Evolutionary conservation across 30 jellyfish, hydroid and myxozoan genomes (phyloP), one percentile per base, ranked within the genome.

Genomic region (Catostylus mosaicus): DNA sequence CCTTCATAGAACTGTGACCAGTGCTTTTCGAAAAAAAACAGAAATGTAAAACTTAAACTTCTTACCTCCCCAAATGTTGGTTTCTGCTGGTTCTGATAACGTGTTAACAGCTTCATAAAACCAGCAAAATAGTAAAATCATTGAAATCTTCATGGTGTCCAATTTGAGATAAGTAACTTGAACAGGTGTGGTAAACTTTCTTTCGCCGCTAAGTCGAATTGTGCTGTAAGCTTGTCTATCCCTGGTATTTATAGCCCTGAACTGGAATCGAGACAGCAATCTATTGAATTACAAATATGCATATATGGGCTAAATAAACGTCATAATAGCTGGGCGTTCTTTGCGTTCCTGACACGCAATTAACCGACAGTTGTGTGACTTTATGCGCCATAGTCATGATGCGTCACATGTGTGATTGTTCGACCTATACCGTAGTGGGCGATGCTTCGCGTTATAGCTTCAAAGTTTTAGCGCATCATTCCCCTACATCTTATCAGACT

Each of bases 301-400:
- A n/a, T 59, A 59, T 59, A 59, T 59, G 71, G 71, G 26, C 71
- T 19, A 52, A n/a, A n/a, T n/a, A n/a, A 16, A 59, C 71, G 71
- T 59, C 71, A 59, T 4, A 59, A 59, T 22, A 7, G 67, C 29
- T 10, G 67, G 67, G 67, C 67, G 30, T 2, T 24, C 38, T 24
- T 59, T 11, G 71, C 36, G 26, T 59, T 59, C 71, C 71, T 27
- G 38, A 59, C 71, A 59, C 71, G 19, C 71, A 23, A 50, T 4
- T 40, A 40, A 40, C 14, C 14, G 54, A 5, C 54, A 5, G 54
- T 14, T 40, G 54, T 40, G 14, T 5, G 7, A 7, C 7, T 7
- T 50, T 3, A 50, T 50, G 63, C 63, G 63, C 20, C 63, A 50
- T 16, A 10, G 24, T 50, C 18, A n/a, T n/a, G n/a, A n/a, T n/a